phyloP scores from a whole-genome alignment of 2,113 vertebrate genomes.

The Epinephelus fuscoguttatus region DNA sequence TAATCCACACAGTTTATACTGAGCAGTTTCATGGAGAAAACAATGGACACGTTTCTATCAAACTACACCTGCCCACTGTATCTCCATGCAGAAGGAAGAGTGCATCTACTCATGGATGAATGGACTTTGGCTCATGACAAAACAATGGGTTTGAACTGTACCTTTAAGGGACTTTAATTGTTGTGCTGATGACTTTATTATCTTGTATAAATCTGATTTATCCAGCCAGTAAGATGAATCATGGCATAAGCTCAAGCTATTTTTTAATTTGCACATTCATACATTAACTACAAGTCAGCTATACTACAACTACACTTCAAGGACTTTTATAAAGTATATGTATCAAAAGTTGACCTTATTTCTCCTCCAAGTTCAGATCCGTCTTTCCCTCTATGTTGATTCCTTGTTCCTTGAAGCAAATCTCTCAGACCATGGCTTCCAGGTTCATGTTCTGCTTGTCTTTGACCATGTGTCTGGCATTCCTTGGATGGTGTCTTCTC shows the following conservation, averaged over 20 bases:
- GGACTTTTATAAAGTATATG: too few relatives aligned
- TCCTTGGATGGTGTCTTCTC: conserved; percentile 59
- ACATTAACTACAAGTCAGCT: background rate
- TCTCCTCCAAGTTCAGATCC: conserved; percentile 10
- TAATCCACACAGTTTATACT: too few relatives aligned
- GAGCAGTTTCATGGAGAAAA: too few relatives aligned
- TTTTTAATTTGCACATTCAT: background rate
- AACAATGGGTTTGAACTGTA: too few relatives aligned
- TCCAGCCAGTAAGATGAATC: background rate
- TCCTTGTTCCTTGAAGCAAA: conserved; percentile 49
- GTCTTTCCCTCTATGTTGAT: conserved; percentile 11
- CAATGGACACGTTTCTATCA: too few relatives aligned
- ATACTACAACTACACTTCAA: background rate
- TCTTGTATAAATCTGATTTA: background rate
- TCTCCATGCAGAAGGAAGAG: too few relatives aligned
- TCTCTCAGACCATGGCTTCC: conserved; percentile 47
- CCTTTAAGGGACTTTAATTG: background rate
- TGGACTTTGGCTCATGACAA: too few relatives aligned
- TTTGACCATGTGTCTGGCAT: conserved; percentile 46
- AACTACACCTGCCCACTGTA: too few relatives aligned
- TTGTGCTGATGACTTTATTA: background rate
- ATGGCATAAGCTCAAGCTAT: too few relatives aligned
- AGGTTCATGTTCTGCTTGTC: conserved; percentile 56
- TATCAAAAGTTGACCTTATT: conserved; percentile 4
- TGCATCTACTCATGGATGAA: too few relatives aligned